These are phyloP conservation scores for Lasioglossum malachurum DNA, from an alignment of 2,888 invertebrate genomes.

Conservation along the genomic window DNA sequence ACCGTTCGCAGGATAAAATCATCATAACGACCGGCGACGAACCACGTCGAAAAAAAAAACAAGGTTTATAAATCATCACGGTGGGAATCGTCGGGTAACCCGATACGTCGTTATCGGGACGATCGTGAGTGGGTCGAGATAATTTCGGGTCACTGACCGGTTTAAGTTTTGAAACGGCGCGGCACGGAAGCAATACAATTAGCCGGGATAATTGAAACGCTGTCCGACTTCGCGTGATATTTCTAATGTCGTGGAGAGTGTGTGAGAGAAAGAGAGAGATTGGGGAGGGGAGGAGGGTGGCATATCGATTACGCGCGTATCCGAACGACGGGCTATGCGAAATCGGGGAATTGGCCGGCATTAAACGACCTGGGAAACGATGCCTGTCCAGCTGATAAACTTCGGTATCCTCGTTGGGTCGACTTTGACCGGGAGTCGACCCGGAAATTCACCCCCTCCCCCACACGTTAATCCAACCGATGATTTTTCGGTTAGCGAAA, in stretches of 20 bases:
- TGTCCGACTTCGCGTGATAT: constrained; percentile 17
- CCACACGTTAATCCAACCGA: neutral
- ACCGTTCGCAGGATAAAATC: neutral
- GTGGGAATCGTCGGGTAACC: neutral
- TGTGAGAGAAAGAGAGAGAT: neutral
- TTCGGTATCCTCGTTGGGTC: neutral
- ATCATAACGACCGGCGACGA: neutral
- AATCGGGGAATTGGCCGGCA: constrained; percentile 12
- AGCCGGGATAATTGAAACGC: constrained; percentile 24
- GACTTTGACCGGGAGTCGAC: neutral
- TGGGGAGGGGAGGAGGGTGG: neutral
- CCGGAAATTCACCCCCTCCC: neutral
- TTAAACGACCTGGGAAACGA: neutral
- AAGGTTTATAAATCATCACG: neutral
- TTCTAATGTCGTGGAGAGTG: neutral
- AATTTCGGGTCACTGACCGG: neutral
- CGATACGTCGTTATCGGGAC: neutral
- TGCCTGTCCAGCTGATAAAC: constrained; percentile 5
- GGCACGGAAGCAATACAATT: constrained; percentile 18
- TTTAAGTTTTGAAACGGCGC: neutral
- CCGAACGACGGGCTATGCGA: neutral
- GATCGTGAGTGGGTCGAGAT: neutral
- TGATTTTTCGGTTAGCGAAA: constrained; percentile 7
- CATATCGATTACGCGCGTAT: constrained; percentile 16
- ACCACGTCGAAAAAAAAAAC: neutral